Evolutionary conservation across 1,140 invertebrate genomes (phyloP).

Genomic region (Aphis craccivora): DNA sequence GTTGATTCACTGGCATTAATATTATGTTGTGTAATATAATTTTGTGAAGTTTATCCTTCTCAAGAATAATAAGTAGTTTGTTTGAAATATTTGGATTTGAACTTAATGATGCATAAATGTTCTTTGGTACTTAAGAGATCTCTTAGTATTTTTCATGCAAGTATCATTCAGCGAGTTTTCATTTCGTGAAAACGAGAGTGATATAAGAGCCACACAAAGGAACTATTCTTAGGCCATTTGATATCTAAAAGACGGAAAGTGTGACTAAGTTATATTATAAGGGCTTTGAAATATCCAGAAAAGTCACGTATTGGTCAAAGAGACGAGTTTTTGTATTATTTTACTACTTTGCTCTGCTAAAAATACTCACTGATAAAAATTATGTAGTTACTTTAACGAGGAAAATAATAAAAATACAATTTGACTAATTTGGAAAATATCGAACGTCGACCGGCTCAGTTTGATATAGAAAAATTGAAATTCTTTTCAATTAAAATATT

Average conservation of each 20-base stretch:
- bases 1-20: neutral
- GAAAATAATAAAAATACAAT: neutral
- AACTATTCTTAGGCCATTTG: neutral
- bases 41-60: neutral
- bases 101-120: conserved; percentile 20
- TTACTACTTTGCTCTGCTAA: neutral
- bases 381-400: neutral
- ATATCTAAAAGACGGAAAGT: neutral
- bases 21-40: neutral
- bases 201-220: neutral
- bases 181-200: neutral
- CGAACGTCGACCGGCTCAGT: neutral
- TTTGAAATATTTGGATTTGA: conserved; percentile 7
- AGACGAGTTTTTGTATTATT: neutral
- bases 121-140: neutral
- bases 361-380: neutral
- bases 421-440: neutral
- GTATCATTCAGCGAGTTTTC: neutral
- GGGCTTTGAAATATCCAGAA: neutral
- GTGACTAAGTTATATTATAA: conserved; percentile 31
- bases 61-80: neutral
- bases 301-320: conserved; percentile 4
- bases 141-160: neutral
- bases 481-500: neutral
- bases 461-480: neutral